phyloP scores from a whole-genome alignment of 23 tunicate genomes.

The Diplosoma virens region DNA sequence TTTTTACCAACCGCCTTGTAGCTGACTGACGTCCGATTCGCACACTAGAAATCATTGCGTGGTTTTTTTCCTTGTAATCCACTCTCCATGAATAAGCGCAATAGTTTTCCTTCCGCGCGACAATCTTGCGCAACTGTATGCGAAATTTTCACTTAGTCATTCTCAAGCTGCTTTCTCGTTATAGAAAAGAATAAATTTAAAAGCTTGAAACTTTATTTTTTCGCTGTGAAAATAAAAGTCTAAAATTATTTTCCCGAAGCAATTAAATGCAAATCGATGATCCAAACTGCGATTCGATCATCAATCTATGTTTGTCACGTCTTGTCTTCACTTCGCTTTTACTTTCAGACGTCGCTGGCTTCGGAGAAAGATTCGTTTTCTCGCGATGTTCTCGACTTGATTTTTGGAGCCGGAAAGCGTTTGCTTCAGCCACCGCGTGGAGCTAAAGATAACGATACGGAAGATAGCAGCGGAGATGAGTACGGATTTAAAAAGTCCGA shows the following conservation, averaged over 20 bases:
- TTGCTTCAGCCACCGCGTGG: slow-evolving; percentile 29
- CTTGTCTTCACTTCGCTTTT: not conserved
- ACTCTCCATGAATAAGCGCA: no score
- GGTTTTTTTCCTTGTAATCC: no score
- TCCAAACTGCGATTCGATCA: not conserved
- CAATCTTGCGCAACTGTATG: no score
- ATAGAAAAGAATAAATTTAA: no score
- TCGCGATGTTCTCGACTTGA: slow-evolving; percentile 75
- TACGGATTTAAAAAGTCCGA: slow-evolving; percentile 67
- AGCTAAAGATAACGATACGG: slow-evolving; percentile 1
- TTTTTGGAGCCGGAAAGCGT: slow-evolving; percentile 68
- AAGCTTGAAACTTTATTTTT: not conserved
- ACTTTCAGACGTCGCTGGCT: slow-evolving; percentile 47
- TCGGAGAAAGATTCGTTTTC: slow-evolving; percentile 90
- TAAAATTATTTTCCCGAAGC: not conserved
- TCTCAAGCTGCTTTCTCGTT: no score
- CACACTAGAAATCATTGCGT: no score
- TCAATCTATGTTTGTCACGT: not conserved
- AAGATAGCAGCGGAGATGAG: slow-evolving; percentile 53
- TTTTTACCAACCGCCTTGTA: no score
- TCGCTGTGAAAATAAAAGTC: not conserved
- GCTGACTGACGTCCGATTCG: no score
- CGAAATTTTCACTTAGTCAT: no score
- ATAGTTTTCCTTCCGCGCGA: no score
- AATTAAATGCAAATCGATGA: no score